Percentiles rank a stretch among this genome's conserved stretches.
These are phyloP conservation scores for Caenorhabditis angaria DNA, from an alignment of 2,888 invertebrate species.

Conservation along the genomic window DNA sequence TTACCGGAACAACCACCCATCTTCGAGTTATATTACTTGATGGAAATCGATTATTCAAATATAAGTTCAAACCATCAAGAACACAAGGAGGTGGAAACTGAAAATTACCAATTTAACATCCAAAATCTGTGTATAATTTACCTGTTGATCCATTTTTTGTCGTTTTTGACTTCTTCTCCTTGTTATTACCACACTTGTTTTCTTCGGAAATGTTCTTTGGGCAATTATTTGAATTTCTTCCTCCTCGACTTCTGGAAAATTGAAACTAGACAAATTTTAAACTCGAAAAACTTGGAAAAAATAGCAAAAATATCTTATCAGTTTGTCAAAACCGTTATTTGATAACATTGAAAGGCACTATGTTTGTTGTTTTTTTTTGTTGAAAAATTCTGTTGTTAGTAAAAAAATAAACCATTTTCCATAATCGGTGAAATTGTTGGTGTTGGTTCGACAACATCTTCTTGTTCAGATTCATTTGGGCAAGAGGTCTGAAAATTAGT, in stretches of 20 bases:
- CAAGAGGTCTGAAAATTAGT: no score
- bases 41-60: not conserved
- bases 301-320: not conserved
- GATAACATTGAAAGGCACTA: not conserved
- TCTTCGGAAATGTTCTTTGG: not conserved
- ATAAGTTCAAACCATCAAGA: not conserved
- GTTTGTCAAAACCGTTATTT: not conserved
- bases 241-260: not conserved
- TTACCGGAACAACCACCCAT: constrained; percentile 18
- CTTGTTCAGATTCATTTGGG: no score
- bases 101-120: no score
- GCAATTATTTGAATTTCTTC: not conserved
- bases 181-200: not conserved
- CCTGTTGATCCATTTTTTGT: no score
- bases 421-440: not conserved
- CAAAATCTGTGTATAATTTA: no score
- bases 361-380: not conserved
- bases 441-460: not conserved
- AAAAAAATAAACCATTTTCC: not conserved
- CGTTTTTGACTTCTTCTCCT: not conserved
- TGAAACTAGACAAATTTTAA: not conserved
- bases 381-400: not conserved
- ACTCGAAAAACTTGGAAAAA: not conserved
- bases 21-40: not conserved
- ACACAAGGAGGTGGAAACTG: not conserved